Percentiles rank a stretch among this genome's conserved stretches.
Evolutionary conservation across 2,797 vertebrate genomes (phyloP).

Genomic region (Tamandua tetradactyla): DNA sequence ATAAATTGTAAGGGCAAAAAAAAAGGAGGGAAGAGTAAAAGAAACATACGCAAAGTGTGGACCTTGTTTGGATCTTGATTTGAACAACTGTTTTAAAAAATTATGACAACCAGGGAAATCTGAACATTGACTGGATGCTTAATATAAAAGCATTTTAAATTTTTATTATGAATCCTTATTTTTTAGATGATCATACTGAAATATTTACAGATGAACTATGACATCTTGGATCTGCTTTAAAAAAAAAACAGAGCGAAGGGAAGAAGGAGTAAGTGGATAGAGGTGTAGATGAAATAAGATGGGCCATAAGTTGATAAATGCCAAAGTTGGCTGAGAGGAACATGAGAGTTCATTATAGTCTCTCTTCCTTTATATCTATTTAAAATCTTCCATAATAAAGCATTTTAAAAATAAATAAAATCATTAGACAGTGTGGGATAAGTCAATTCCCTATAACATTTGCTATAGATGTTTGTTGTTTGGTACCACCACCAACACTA

Average conservation of each 20-base stretch:
- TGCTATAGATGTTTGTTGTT: background rate
- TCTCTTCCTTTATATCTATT: background rate
- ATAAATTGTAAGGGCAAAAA: background rate
- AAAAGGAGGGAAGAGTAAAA: background rate
- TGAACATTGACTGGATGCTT: background rate
- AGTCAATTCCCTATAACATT: background rate
- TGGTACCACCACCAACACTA: background rate
- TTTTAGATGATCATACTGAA: background rate
- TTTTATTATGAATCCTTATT: constrained; percentile 8
- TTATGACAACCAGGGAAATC: background rate
- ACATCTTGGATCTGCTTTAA: background rate
- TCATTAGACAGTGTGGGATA: background rate
- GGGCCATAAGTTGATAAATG: background rate
- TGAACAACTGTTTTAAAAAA: background rate
- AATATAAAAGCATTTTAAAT: background rate
- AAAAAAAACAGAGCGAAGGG: background rate
- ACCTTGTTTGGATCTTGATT: background rate
- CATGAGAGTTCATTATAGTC: background rate
- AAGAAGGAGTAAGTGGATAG: background rate
- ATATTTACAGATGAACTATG: background rate
- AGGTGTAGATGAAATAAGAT: background rate
- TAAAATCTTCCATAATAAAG: background rate
- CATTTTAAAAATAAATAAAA: background rate
- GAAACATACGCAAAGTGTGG: background rate
- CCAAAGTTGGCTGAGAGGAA: background rate